Evolutionary conservation across 2,113 vertebrate species (phyloP).

Genomic region (Scalopus aquaticus): DNA sequence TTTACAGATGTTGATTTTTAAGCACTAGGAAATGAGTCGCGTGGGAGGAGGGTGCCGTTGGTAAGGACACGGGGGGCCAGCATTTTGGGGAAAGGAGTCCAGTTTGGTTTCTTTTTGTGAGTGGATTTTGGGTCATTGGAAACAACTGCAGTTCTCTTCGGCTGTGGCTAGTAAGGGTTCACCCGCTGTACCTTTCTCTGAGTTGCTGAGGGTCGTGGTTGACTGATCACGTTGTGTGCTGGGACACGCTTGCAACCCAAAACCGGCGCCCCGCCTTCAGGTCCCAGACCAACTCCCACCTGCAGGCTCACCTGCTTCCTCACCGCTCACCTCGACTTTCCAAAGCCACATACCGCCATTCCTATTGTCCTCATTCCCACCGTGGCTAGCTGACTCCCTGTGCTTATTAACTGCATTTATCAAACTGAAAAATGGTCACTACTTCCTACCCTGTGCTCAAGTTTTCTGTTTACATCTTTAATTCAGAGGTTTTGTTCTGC

Average conservation of each 20-base stretch:
- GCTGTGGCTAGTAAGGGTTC: neutral
- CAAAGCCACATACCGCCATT: neutral
- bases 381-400: neutral
- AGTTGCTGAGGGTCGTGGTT: neutral
- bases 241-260: conserved; percentile 14
- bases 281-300: neutral
- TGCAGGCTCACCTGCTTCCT: neutral
- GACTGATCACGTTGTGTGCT: conserved; percentile 58
- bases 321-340: conserved; percentile 47
- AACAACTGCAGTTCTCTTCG: conserved; percentile 4
- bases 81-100: neutral
- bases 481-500: neutral
- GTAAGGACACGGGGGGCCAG: neutral
- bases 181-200: neutral
- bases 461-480: conserved; percentile 51
- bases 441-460: neutral
- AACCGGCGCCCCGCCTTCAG: neutral
- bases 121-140: neutral
- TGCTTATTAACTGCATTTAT: conserved; percentile 70
- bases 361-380: conserved; percentile 31
- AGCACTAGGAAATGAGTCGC: neutral
- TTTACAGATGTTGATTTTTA: neutral
- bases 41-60: neutral
- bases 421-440: conserved; percentile 39
- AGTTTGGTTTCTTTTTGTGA: neutral